phyloP scores from a whole-genome alignment of 1,140 invertebrate species.

The Diploscapter pachys region DNA sequence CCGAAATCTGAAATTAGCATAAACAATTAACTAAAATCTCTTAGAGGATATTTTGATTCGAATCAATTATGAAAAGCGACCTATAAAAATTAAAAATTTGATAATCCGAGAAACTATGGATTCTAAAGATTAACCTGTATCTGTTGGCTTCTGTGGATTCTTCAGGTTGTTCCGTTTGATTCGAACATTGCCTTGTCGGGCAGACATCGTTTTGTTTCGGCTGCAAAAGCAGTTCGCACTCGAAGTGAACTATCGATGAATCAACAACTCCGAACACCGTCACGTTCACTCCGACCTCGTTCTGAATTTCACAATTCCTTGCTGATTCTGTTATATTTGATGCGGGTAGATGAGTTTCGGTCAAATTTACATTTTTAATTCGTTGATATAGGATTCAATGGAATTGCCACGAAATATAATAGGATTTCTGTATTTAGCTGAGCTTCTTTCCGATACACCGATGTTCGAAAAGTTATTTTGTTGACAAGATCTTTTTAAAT shows the following conservation, averaged over 20 bases:
- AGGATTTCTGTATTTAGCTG: too few species aligned
- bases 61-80: neutral
- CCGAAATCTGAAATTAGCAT: too few species aligned
- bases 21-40: too few species aligned
- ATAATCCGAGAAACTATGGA: neutral
- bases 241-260: conserved; percentile 5
- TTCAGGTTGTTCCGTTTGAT: neutral
- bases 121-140: neutral
- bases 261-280: conserved; percentile 12
- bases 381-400: too few species aligned
- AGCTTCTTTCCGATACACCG: too few species aligned
- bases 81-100: neutral
- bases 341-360: too few species aligned
- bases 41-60: neutral
- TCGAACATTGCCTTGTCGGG: too few species aligned
- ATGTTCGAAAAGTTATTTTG: too few species aligned
- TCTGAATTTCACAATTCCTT: neutral
- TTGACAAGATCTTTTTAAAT: too few species aligned
- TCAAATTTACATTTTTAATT: too few species aligned
- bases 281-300: conserved; percentile 6
- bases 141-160: neutral
- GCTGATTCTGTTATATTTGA: too few species aligned
- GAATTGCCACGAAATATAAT: too few species aligned
- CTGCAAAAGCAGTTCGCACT: conserved; percentile 9
- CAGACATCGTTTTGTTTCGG: neutral